Conservation (phyloP, 92 coral and sea anemone species). For the Epizoanthus fatuus region DNA sequence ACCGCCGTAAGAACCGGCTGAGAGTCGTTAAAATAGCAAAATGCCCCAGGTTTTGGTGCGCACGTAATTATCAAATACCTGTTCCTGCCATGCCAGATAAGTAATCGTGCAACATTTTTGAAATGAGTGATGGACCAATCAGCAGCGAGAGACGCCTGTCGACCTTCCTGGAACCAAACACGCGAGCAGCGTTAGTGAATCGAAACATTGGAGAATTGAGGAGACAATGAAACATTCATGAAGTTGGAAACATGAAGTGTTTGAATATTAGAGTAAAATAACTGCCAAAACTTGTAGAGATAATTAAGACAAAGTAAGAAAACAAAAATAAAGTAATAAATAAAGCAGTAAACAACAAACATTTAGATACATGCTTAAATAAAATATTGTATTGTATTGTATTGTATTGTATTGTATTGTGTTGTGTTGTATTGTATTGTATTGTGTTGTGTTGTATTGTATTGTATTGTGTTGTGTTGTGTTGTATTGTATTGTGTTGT, state of each 20-base stretch:
- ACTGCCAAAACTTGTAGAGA: no score
- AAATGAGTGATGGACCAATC: conserved; percentile 99
- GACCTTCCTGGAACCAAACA: conserved; percentile 87
- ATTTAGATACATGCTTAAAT: no score
- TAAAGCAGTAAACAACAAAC: no score
- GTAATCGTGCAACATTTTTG: conserved; percentile 86
- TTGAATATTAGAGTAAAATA: background rate
- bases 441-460: no score
- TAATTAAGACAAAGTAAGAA: no score
- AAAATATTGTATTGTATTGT: no score
- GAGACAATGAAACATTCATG: background rate
- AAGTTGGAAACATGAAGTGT: background rate
- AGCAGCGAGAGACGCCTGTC: conserved; percentile 98
- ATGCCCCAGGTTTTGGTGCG: background rate
- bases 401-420: no score
- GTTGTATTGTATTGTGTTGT: no score
- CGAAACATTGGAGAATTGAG: background rate
- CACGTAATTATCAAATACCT: conserved; percentile 61
- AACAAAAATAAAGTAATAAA: no score
- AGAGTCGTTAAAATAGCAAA: background rate
- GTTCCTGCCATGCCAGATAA: conserved; percentile 99
- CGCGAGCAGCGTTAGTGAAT: background rate
- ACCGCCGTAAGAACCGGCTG: no score
- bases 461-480: no score
- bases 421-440: no score